phyloP scores from a whole-genome alignment of 2,888 invertebrate genomes.

The Andricus quercusramuli region DNA sequence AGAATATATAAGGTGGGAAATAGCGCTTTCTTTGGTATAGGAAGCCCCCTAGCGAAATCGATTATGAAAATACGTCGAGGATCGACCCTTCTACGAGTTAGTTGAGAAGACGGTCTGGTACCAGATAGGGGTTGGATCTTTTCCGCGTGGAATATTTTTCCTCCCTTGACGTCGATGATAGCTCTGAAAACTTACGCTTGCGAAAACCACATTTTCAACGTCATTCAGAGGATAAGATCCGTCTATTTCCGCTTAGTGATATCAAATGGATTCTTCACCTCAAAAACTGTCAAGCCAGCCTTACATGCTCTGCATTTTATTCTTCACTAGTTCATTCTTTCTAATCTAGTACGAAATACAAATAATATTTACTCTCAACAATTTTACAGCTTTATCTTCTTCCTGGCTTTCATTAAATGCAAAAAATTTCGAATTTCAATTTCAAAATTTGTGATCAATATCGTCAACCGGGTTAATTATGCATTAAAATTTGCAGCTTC shows the following conservation, averaged over 20 bases:
- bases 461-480: too few relatives aligned
- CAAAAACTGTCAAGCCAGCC: slow-evolving; percentile 18
- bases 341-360: too few relatives aligned
- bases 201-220: slow-evolving; percentile 40
- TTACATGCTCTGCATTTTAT: slow-evolving; percentile 5
- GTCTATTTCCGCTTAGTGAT: slow-evolving; percentile 40
- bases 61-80: slow-evolving; percentile 67
- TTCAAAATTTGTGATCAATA: too few relatives aligned
- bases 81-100: slow-evolving; percentile 56
- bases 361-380: too few relatives aligned
- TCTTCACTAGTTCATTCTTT: background rate
- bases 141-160: slow-evolving; percentile 40
- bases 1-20: slow-evolving; percentile 3
- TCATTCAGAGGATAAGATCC: slow-evolving; percentile 38
- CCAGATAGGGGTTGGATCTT: slow-evolving; percentile 31
- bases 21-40: slow-evolving; percentile 41
- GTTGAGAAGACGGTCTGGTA: slow-evolving; percentile 48
- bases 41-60: slow-evolving; percentile 62
- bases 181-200: slow-evolving; percentile 39
- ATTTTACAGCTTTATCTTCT: too few relatives aligned
- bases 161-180: slow-evolving; percentile 40
- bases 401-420: too few relatives aligned
- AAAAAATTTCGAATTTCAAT: too few relatives aligned
- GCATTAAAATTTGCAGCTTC: too few relatives aligned
- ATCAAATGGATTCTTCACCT: slow-evolving; percentile 29